Percentiles rank a stretch among this genome's conserved stretches.
phyloP scores from a whole-genome alignment of 2,797 vertebrate genomes.

The Xyrichtys novacula region DNA sequence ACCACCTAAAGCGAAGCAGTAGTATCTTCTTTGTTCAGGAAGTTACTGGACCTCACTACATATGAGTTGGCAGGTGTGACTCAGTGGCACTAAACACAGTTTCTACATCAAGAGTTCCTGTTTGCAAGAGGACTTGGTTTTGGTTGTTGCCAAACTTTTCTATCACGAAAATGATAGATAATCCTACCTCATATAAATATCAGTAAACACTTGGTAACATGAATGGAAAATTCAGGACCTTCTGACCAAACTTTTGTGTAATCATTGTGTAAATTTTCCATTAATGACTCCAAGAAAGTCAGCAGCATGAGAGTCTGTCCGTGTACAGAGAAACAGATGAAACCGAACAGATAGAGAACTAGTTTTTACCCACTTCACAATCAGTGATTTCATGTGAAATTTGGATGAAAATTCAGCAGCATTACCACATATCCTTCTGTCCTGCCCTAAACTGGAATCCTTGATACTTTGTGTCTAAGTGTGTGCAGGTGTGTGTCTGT shows the following conservation, averaged over 20 bases:
- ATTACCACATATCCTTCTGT: not conserved
- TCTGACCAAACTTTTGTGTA: constrained; percentile 9
- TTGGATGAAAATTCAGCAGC: not conserved
- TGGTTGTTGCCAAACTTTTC: not conserved
- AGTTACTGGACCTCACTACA: too few relatives aligned
- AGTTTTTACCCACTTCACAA: constrained; percentile 16
- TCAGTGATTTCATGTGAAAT: constrained; percentile 20
- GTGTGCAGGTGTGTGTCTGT: constrained; percentile 11
- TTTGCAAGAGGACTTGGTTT: too few relatives aligned
- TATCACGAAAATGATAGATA: not conserved
- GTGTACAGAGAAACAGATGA: constrained; percentile 1
- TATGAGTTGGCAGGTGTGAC: too few relatives aligned
- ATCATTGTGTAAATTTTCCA: constrained; percentile 41
- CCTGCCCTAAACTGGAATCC: not conserved
- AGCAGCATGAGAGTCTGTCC: constrained; percentile 16
- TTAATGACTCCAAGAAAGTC: constrained; percentile 35
- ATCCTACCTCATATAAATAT: constrained; percentile 5
- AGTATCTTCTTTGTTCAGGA: too few relatives aligned
- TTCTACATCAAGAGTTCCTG: too few relatives aligned
- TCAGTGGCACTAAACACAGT: too few relatives aligned
- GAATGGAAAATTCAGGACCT: constrained; percentile 19
- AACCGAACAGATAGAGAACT: not conserved
- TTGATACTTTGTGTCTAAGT: not conserved
- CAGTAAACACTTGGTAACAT: constrained; percentile 17
- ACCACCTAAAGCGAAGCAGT: too few relatives aligned